Evolutionary conservation across 1,140 invertebrate genomes (phyloP), one percentile per base, ranked within the genome.

Genomic region (Gonatopus flavifemur): DNA sequence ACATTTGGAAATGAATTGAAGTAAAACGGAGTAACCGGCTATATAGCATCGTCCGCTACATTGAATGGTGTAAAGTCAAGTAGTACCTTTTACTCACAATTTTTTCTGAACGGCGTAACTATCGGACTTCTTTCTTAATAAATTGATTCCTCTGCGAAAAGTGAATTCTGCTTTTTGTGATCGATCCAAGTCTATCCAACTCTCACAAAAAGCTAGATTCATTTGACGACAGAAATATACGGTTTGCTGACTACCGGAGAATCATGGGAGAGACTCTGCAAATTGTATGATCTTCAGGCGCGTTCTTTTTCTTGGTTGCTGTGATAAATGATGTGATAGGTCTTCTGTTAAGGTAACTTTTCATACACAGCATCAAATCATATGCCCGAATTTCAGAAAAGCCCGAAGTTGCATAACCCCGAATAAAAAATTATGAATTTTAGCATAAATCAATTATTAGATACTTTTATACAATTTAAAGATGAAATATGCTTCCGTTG

Each of bases 131-230:
- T 57, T 53, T 48, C 52, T 49, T 46, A 51, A 54, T 59, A 62
- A 60, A 67, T 73, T 69, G 73, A 74, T 74, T 77, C 70, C 74
- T 76, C 74, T 70, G 60, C 76, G 76, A 78, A 78, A 78, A 77
- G 74, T 73, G 76, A 78, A 78, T 76, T 74, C 73, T 66, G 76
- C 76, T 76, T 76, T 77, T 77, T 78, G 74, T 77, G 76, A 78
- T 54, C 65, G 73, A 77, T 77, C 72, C 74, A 69, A 78, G 56
- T 76, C 65, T 72, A 77, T 77, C 72, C 74, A 69, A 78, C 55
- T 76, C 66, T 78, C 76, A 78, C 74, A 75, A 75, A 77, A 78
- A 77, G 74, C 74, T 70, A 72, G 76, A 77, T 77, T 69, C 74
- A 73, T 77, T 77, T 77, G 64, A 76, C 72, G 76, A 77, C 70